Conservation (phyloP, 2,888 invertebrate species). For the Hydrotaea diabolus region DNA sequence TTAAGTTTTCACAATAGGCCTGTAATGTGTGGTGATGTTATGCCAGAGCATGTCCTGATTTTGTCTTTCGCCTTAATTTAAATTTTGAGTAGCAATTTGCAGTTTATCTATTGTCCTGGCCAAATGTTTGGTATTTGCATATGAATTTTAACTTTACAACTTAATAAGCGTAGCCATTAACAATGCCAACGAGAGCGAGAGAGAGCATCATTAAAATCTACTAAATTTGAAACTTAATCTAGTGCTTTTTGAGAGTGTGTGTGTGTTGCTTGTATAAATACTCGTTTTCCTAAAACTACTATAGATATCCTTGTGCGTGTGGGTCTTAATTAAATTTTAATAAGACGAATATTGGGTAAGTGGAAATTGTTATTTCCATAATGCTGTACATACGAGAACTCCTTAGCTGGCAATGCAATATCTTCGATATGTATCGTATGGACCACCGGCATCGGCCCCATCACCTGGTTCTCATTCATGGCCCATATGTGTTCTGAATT, state of each 20-base stretch:
- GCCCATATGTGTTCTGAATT: too few relatives aligned
- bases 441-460: too few relatives aligned
- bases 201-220: conserved; percentile 17
- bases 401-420: not conserved
- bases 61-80: too few relatives aligned
- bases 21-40: too few relatives aligned
- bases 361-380: conserved; percentile 4
- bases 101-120: too few relatives aligned
- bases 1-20: too few relatives aligned
- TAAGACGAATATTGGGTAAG: conserved; percentile 20
- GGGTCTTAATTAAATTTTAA: conserved; percentile 26
- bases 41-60: too few relatives aligned
- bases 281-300: too few relatives aligned
- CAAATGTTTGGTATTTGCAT: not conserved
- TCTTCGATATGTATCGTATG: not conserved
- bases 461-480: too few relatives aligned
- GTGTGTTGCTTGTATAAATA: not conserved
- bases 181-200: not conserved
- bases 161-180: conserved; percentile 17
- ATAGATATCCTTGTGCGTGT: not conserved
- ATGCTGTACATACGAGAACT: not conserved
- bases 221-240: not conserved
- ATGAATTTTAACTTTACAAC: conserved; percentile 4
- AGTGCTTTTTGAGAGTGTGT: too few relatives aligned
- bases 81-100: too few relatives aligned